These are phyloP conservation scores for Caloenas nicobarica DNA, from an alignment of 2,113 vertebrate genomes.

Conservation along the genomic window DNA sequence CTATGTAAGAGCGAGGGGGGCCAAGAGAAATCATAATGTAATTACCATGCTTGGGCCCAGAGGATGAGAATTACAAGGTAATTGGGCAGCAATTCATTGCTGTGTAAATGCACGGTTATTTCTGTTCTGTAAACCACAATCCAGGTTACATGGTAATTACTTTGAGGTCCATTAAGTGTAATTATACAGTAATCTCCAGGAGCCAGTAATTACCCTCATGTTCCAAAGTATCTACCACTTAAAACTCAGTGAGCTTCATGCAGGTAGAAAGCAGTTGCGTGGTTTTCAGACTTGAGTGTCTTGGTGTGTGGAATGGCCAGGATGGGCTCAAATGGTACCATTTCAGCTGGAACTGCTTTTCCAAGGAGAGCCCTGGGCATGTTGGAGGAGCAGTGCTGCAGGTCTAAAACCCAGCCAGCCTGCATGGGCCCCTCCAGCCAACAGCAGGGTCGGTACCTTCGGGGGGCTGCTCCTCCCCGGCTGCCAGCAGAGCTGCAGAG, in stretches of 20 bases:
- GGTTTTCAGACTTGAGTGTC: background rate
- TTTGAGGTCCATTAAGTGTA: conserved; percentile 70
- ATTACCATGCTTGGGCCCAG: conserved; percentile 9
- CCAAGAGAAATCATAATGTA: background rate
- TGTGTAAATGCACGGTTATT: conserved; percentile 62
- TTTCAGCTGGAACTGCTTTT: background rate
- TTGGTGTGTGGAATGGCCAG: background rate
- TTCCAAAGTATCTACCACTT: conserved; percentile 61
- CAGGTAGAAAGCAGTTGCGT: background rate
- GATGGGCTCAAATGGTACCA: background rate
- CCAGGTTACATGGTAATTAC: conserved; percentile 61
- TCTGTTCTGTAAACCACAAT: conserved; percentile 56
- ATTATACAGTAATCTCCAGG: conserved; percentile 62
- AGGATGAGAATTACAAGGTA: conserved; percentile 43
- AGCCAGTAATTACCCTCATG: conserved; percentile 65
- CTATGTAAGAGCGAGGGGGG: background rate
- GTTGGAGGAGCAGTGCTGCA: background rate
- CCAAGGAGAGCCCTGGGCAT: background rate
- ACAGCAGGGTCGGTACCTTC: background rate
- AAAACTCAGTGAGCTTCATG: conserved; percentile 8
- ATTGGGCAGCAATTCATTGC: conserved; percentile 50
- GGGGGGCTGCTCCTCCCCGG: background rate
- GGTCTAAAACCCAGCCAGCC: background rate
- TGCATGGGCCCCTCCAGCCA: background rate
- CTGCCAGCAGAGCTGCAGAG: background rate